Evolutionary conservation across 1,140 invertebrate species (phyloP), one percentile per base, ranked within the genome.

Genomic region (Pectinophora gossypiella): DNA sequence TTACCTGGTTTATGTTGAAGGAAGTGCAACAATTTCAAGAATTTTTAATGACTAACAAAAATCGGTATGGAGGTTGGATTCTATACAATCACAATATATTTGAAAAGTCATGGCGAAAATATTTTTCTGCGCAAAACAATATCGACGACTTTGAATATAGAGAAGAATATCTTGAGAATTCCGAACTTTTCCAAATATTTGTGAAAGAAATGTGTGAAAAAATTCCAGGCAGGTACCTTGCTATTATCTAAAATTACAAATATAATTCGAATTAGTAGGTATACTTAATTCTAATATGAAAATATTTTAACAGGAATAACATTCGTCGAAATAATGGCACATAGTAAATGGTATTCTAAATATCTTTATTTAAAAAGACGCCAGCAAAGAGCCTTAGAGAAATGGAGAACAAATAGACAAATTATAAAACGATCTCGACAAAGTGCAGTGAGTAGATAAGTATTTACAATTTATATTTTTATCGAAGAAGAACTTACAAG

Each of bases 1-100:
- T 23, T 23, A 23, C n/a, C n/a, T 32, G 27, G n/a, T 32, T 32
- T 32, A n/a, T n/a, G 42, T 49, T 64, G 48, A 54, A 89, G 82
- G 88, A 89, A 76, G 81, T 89, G 4, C 77, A 86, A 66, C 53
- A 85, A 35, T 88, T 87, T 58, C 75, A 89, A 69, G 82, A 85
- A 19, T 90, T 89, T 61, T 60, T 90, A 43, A 62, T 62, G 27
- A 65, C 64, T 50, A 84, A 64, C 51, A 64, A 59, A 35, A 88
- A 87, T 32, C 82, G 82, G 40, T 80, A 86, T 51, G 87, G 88
- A 13, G 87, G 89, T 20, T 90, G 89, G 89, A 67, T 79, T 27
- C 76, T 76, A 62, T 88, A 89, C 48, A 81, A 89, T 57, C 88
- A 90, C 52, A 80, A 81, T 35, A 58, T 87, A 45, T 90, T 90